Evolutionary conservation across 2,888 invertebrate genomes (phyloP), one percentile per base, ranked within the genome.

Genomic region (Gortyna flavago): DNA sequence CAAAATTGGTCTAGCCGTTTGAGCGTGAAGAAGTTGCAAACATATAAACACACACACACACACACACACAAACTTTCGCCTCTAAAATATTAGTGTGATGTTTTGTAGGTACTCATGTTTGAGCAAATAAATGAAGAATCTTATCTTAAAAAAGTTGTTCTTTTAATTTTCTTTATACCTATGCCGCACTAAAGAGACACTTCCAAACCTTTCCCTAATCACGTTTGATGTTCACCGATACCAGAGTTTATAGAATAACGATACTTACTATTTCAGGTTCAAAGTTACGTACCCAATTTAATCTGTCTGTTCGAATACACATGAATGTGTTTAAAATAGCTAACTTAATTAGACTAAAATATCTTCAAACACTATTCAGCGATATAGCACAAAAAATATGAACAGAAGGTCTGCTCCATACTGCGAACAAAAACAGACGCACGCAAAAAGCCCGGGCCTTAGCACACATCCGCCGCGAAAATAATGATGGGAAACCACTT

Each of bases 281-380:
- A 54, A 32, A 67, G 16, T 44, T 54, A 35, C 73, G 21, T 44
- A 54, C 73, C 21, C 29, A 79, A 79, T 54, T 72, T 67, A 32
- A 13, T 66, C 25, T 54, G 44, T 72, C n/a, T 35, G 72, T 16
- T 51, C 32, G 32, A 65, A 51, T 44, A 67, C 66, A 61, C 35
- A 35, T 72, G 59, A 70, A 67, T 62, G 35, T 78, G 59, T 79
- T 67, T 61, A 79, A 66, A 66, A 59, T 68, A 67, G 32, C 51
- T 54, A 0, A 64, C 16, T 44, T 65, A 72, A 82, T 79, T 72
- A 64, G 25, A 74, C 21, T 35, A 8, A 67, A 71, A 51, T 75
- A 65, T 72, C 32, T 71, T n/a, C 1, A 72, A 29, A 71, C 35
- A n/a, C 44, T 13, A 71, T 62, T 76, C 38, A 71, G 62, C 3